Percentiles rank a stretch among this genome's conserved stretches.
Conservation (phyloP, 2,888 invertebrate species). For the Thyatira batis region DNA sequence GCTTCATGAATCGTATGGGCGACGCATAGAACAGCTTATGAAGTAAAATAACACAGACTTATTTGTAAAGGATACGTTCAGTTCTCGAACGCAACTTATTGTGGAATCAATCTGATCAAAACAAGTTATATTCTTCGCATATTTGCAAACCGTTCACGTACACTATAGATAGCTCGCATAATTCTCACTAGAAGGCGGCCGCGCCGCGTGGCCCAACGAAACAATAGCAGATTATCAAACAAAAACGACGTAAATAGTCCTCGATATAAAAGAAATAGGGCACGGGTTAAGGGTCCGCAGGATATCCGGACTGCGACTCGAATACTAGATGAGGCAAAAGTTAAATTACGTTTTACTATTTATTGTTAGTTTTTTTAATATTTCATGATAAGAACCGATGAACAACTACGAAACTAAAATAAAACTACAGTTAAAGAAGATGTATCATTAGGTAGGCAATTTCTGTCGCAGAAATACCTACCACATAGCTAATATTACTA, state of each 20-base stretch:
- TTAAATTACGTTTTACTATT: constrained; percentile 32
- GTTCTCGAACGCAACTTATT: neutral
- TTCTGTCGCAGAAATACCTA: no score
- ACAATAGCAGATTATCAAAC: constrained; percentile 81
- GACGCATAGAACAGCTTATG: constrained; percentile 58
- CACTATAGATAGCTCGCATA: constrained; percentile 76
- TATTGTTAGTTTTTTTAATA: no score
- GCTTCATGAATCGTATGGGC: constrained; percentile 69
- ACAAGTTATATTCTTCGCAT: constrained; percentile 25
- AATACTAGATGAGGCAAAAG: constrained; percentile 73
- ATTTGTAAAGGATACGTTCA: constrained; percentile 24
- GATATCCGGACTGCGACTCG: constrained; percentile 71
- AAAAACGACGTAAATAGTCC: constrained; percentile 80
- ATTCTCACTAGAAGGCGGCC: constrained; percentile 73
- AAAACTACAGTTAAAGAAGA: no score
- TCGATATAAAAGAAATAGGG: constrained; percentile 71
- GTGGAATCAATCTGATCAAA: neutral
- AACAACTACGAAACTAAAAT: no score
- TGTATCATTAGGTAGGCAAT: no score
- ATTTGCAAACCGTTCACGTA: constrained; percentile 74
- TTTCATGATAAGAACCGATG: no score
- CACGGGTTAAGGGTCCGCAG: constrained; percentile 75
- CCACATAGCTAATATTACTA: no score
- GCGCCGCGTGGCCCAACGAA: constrained; percentile 67
- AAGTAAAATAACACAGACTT: constrained; percentile 45